Base-by-base conservation (phyloP, 2,888 invertebrate species). In the Monoplex corrugatus region DNA sequence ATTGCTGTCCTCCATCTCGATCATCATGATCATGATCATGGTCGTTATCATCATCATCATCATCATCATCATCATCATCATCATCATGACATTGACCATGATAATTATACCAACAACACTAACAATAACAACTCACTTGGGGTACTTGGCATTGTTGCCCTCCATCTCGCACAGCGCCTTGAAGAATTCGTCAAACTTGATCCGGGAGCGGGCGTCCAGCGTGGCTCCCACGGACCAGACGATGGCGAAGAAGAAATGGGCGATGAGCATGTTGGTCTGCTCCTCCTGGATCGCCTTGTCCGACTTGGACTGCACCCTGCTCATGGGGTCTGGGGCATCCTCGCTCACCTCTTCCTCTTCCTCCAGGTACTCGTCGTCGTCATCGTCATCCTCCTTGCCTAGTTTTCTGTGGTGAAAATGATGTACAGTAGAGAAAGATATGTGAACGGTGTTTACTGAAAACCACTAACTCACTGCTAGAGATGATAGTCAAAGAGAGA, bases 181-280 rank as follows among this genome's bases (percentile, higher is more conserved):
- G 91, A 96, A 95, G 90, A 95, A 96, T 89, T 95, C 95, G 87
- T 95, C 95, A 94, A 96, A 96, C 92, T 95, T 95, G 87, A 95
- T 89, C 10, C 95, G 90, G 0, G 95, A 95, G 85, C 93, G 93
- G 43, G 93, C 93, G 72, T 95, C 95, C 5, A 96, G 92, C 0
- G 94, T 93, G 19, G 94, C 95, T 0, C 95, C 96, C 32, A 96
- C 91, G 1, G 95, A 95, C 96, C 96, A 96, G n/a, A 96, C 95
- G 6, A 96, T 89, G 10, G 95, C 94, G 91, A 96, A 95, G 83
- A 96, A 92, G 93, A 96, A 96, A 89, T 95, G 94, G 86, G 94
- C 93, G 28, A 95, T 93, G 38, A 95, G 89, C 95, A 95, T 95
- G 92, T 94, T 95, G 6, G 95, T 94, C 86, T 94, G 91, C 88